These are phyloP conservation scores for Vanessa tameamea DNA, from an alignment of 1,140 invertebrate species.

Conservation along the genomic window DNA sequence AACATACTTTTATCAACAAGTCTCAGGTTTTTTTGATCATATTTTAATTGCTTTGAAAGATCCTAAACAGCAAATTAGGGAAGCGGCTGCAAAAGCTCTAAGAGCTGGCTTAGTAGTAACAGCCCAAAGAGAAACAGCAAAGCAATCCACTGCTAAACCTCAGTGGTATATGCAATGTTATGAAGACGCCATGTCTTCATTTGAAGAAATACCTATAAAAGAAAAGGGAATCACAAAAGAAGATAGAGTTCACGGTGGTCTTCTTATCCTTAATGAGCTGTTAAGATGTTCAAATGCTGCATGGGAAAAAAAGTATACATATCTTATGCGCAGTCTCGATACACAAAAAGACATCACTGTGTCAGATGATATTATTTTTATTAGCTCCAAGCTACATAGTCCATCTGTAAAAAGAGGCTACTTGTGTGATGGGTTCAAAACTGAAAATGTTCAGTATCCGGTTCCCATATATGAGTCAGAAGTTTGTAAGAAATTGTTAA, in stretches of 20 bases:
- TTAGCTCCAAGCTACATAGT: conserved; percentile 82
- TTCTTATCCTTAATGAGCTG: conserved; percentile 97
- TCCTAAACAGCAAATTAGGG: conserved; percentile 94
- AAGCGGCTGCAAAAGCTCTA: conserved; percentile 95
- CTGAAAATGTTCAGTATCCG: conserved; percentile 74
- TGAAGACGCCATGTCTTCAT: conserved; percentile 91
- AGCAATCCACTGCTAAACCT: conserved; percentile 93
- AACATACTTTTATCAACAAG: conserved; percentile 99
- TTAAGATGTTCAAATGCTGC: conserved; percentile 94
- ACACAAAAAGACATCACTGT: conserved; percentile 75
- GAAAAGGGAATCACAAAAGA: conserved; percentile 92
- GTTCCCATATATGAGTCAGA: conserved; percentile 90
- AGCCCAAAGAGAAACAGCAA: conserved; percentile 94
- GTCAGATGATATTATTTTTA: conserved; percentile 82
- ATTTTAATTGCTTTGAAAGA: conserved; percentile 97
- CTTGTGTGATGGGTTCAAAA: conserved; percentile 74
- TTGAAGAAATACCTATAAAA: conserved; percentile 86
- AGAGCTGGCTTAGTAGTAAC: conserved; percentile 96
- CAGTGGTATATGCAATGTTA: conserved; percentile 96
- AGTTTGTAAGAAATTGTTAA: conserved; percentile 91
- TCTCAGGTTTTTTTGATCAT: conserved; percentile 96
- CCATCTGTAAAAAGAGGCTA: conserved; percentile 82
- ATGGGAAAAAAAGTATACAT: conserved; percentile 91
- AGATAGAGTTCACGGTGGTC: conserved; percentile 95
- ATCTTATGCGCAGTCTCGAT: conserved; percentile 82